These are phyloP conservation scores for Colletes collaris DNA, from an alignment of 2,888 invertebrate species.

Conservation along the genomic window DNA sequence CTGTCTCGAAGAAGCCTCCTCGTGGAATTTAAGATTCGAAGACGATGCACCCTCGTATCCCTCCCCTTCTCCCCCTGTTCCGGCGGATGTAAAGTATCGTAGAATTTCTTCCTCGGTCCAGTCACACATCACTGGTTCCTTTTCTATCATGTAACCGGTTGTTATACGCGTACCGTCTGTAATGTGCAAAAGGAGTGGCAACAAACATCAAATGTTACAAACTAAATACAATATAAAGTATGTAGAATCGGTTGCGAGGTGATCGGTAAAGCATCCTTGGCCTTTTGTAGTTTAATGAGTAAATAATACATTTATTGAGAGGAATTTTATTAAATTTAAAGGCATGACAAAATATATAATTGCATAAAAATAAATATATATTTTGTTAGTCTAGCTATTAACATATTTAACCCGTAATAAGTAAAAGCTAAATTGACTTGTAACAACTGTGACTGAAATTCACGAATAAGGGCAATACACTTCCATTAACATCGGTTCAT, in stretches of 20 bases:
- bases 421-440: too few relatives aligned
- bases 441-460: neutral
- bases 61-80: conserved; percentile 13
- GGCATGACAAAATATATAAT: too few relatives aligned
- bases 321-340: too few relatives aligned
- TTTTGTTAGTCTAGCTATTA: too few relatives aligned
- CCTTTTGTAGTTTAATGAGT: too few relatives aligned
- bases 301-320: too few relatives aligned
- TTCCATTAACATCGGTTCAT: neutral
- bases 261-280: too few relatives aligned
- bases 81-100: conserved; percentile 59
- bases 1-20: conserved; percentile 5
- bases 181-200: neutral
- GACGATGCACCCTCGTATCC: conserved; percentile 8
- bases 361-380: too few relatives aligned
- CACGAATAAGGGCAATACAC: neutral
- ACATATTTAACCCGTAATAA: too few relatives aligned
- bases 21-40: conserved; percentile 34
- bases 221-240: too few relatives aligned
- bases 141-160: conserved; percentile 72
- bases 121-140: conserved; percentile 71
- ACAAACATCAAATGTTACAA: too few relatives aligned
- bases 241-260: too few relatives aligned
- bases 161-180: conserved; percentile 78
- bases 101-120: conserved; percentile 75